phyloP scores from a whole-genome alignment of 2,797 vertebrate genomes.

The Manis crassicaudata region DNA sequence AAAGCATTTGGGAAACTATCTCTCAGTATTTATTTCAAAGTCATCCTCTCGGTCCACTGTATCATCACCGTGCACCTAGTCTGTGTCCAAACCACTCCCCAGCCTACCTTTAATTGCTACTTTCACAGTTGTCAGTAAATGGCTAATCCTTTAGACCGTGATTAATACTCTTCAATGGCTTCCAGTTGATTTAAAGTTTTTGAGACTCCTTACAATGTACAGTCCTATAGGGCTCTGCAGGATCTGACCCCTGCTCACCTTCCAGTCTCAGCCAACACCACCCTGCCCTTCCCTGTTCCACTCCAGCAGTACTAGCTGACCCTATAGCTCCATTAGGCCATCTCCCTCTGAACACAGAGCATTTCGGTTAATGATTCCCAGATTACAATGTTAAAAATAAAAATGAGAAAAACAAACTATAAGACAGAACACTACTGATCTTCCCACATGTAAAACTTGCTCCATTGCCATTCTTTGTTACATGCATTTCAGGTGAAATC shows the following conservation, averaged over 20 bases:
- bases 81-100: no score
- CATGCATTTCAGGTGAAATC: not conserved
- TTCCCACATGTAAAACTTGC: not conserved
- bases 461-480: not conserved
- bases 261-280: accelerated
- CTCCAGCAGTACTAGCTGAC: accelerated
- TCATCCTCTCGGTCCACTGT: not conserved
- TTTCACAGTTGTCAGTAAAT: not conserved
- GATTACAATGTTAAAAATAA: not conserved
- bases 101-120: no score
- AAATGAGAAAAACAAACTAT: not conserved
- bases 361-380: not conserved
- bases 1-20: not conserved
- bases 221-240: not conserved
- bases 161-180: not conserved
- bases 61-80: not conserved
- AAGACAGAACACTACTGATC: not conserved
- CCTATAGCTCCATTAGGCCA: not conserved
- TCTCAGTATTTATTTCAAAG: not conserved
- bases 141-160: not conserved
- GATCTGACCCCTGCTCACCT: not conserved
- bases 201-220: no score
- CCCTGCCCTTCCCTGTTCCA: not conserved
- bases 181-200: not conserved
- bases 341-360: not conserved